These are phyloP conservation scores for Maniola hyperantus DNA, from an alignment of 2,888 invertebrate species.

Conservation along the genomic window DNA sequence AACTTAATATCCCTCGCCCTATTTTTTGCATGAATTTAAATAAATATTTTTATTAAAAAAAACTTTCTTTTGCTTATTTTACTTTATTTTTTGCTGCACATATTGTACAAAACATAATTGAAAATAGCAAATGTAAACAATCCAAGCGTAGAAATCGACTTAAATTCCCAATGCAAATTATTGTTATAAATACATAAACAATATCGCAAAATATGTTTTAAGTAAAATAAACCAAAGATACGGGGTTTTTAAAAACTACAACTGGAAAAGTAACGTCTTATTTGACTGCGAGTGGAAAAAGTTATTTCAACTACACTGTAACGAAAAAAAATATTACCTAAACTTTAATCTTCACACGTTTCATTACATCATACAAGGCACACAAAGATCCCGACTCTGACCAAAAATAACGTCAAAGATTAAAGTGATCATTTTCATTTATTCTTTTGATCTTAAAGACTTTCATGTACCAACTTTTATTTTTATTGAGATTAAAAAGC, in stretches of 20 bases:
- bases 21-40: neutral
- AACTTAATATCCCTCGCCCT: neutral
- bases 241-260: too few relatives aligned
- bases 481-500: neutral
- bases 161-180: too few relatives aligned
- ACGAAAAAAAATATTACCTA: neutral
- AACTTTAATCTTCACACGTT: neutral
- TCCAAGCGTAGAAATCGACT: too few relatives aligned
- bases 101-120: too few relatives aligned
- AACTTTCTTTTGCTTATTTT: too few relatives aligned
- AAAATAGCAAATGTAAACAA: too few relatives aligned
- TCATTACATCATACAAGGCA: conserved; percentile 1
- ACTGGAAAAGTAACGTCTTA: too few relatives aligned
- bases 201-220: too few relatives aligned
- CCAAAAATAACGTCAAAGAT: neutral
- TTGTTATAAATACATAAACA: too few relatives aligned
- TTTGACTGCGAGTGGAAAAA: too few relatives aligned
- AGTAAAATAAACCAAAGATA: too few relatives aligned
- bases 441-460: neutral
- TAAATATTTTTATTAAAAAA: neutral
- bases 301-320: neutral
- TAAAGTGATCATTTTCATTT: conserved; percentile 3
- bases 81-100: too few relatives aligned
- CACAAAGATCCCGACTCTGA: neutral
- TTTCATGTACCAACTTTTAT: neutral